These are phyloP conservation scores for Drosophila silvestris DNA, from an alignment of 2,888 invertebrate species.

Conservation along the genomic window DNA sequence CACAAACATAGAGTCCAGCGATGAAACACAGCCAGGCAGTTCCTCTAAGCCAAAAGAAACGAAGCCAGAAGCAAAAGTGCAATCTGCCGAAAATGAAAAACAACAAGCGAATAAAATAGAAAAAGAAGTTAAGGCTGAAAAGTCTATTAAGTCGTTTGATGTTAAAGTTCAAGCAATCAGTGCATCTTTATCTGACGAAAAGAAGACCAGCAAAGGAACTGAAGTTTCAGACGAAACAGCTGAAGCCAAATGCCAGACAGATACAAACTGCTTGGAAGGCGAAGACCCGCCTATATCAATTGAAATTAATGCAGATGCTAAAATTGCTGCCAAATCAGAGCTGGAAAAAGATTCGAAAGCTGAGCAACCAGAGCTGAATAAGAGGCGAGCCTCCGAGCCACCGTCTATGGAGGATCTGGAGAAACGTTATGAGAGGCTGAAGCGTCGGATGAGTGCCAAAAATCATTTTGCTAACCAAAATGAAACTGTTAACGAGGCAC, in stretches of 20 bases:
- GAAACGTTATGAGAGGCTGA: slow-evolving; percentile 74
- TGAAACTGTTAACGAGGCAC: slow-evolving; percentile 65
- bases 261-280: slow-evolving; percentile 6
- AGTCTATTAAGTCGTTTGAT: slow-evolving; percentile 44
- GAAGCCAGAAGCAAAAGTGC: slow-evolving; percentile 1
- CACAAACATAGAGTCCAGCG: slow-evolving; percentile 33
- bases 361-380: slow-evolving; percentile 35
- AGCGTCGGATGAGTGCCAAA: slow-evolving; percentile 69
- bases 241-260: slow-evolving; percentile 21
- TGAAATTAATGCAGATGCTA: neutral
- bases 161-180: slow-evolving; percentile 56
- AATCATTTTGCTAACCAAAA: slow-evolving; percentile 39
- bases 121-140: slow-evolving; percentile 16
- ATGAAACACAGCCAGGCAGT: slow-evolving; percentile 9
- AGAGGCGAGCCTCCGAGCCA: slow-evolving; percentile 73
- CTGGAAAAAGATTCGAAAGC: neutral
- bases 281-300: neutral
- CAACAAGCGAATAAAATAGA: neutral
- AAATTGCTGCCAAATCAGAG: slow-evolving; percentile 9
- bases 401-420: slow-evolving; percentile 81
- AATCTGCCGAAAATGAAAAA: neutral
- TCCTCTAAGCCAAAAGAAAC: neutral
- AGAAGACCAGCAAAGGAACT: slow-evolving; percentile 5
- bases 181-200: slow-evolving; percentile 15
- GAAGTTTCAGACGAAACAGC: slow-evolving; percentile 2